phyloP scores from a whole-genome alignment of 2,113 vertebrate species.

The Nothocercus julius region DNA sequence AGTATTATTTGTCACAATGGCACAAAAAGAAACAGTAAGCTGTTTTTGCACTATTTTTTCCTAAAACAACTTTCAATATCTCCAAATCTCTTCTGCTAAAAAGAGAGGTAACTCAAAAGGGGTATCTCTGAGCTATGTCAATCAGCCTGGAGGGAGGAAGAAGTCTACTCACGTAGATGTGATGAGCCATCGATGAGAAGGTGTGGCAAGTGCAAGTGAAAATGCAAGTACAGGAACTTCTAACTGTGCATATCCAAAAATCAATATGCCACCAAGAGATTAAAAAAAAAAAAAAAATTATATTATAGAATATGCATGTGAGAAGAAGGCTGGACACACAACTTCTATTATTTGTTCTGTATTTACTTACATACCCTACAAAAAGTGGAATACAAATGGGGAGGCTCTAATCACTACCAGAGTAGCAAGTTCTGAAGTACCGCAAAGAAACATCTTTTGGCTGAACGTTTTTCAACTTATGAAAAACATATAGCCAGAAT shows the following conservation, averaged over 20 bases:
- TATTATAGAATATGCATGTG: not conserved
- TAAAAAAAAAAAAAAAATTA: not conserved
- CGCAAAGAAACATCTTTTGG: constrained; percentile 47
- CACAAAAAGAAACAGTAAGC: not conserved
- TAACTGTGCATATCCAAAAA: not conserved
- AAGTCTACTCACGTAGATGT: not conserved
- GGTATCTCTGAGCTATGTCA: not conserved
- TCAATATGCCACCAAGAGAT: not conserved
- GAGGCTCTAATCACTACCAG: not conserved
- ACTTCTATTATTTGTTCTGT: not conserved
- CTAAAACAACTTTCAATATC: not conserved
- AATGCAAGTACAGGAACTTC: not conserved
- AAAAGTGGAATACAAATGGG: not conserved
- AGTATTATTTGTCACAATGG: not conserved
- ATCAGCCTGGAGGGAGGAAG: not conserved
- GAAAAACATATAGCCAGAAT: constrained; percentile 55
- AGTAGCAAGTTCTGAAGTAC: constrained; percentile 30
- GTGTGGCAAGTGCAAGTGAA: not conserved
- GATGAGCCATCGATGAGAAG: not conserved
- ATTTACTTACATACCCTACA: constrained; percentile 30
- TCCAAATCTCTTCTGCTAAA: not conserved
- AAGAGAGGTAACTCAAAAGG: not conserved
- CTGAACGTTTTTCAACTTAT: constrained; percentile 23
- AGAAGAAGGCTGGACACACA: not conserved
- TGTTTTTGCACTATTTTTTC: not conserved